Conservation (phyloP, 2,888 invertebrate species). For the Cantharis rufa region DNA sequence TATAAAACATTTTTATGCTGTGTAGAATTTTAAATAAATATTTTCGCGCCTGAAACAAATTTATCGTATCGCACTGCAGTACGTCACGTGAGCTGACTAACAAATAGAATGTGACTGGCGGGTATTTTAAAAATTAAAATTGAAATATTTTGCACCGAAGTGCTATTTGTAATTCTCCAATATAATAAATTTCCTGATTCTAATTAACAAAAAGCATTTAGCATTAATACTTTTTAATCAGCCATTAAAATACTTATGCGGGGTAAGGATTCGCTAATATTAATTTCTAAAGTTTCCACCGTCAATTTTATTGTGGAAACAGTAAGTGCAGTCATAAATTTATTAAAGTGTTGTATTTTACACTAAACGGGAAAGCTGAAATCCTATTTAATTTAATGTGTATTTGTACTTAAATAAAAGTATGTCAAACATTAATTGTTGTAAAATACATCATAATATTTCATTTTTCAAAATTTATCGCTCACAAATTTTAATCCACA, state of each 20-base stretch:
- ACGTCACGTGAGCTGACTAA: neutral
- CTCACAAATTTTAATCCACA: neutral
- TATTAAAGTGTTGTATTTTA: neutral
- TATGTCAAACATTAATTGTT: neutral
- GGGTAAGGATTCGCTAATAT: neutral
- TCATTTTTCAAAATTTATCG: neutral
- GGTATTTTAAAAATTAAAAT: too few relatives aligned
- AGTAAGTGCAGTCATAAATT: constrained; percentile 6
- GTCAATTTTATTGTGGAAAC: neutral
- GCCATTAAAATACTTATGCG: neutral
- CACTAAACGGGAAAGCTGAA: neutral
- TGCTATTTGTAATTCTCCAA: neutral
- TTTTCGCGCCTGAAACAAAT: neutral
- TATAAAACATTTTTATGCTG: neutral
- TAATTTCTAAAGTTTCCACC: neutral
- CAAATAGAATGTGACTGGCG: too few relatives aligned
- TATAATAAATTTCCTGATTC: neutral
- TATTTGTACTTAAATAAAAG: neutral
- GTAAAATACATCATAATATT: neutral
- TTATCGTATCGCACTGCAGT: too few relatives aligned
- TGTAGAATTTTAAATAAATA: neutral
- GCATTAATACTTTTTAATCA: neutral
- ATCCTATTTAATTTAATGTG: neutral
- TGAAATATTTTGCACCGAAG: too few relatives aligned
- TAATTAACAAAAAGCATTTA: neutral